Evolutionary conservation across 2,888 invertebrate species (phyloP).

Genomic region (Eupithecia tripunctaria): DNA sequence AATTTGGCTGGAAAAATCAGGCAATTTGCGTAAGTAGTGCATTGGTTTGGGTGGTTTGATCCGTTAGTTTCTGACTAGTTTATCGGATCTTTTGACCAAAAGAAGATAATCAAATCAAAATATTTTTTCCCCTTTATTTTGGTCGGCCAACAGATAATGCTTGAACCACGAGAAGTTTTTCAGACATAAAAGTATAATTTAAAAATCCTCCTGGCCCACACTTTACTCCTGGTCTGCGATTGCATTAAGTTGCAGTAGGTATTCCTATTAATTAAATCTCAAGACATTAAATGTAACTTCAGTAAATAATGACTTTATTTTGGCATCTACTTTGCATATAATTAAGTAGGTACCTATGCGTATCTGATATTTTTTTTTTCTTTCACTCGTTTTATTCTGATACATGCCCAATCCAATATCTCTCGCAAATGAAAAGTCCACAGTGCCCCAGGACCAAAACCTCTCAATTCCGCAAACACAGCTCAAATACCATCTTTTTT

Average conservation of each 20-base stretch:
- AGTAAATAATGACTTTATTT: neutral
- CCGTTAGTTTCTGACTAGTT: neutral
- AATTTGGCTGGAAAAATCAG: slow-evolving; percentile 31
- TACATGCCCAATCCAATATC: slow-evolving; percentile 18
- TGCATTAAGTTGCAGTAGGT: neutral
- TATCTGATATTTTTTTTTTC: neutral
- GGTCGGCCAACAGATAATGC: neutral
- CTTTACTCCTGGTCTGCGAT: neutral
- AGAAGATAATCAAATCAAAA: neutral
- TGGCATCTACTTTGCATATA: neutral
- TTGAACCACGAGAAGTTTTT: neutral
- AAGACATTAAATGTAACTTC: neutral
- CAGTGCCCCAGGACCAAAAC: slow-evolving; percentile 48
- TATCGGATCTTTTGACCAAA: neutral
- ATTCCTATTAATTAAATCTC: neutral
- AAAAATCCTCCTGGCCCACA: neutral
- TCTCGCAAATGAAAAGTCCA: slow-evolving; percentile 32
- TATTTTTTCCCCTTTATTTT: neutral
- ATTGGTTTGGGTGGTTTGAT: slow-evolving; percentile 3
- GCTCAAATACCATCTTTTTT: slow-evolving; percentile 62
- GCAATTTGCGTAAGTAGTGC: slow-evolving; percentile 31
- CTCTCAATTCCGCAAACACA: slow-evolving; percentile 53
- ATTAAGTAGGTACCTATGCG: neutral
- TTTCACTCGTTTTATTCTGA: neutral
- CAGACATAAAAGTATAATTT: neutral